These are phyloP conservation scores for Procambarus virginalis DNA, from an alignment of 1,140 invertebrate genomes.

Conservation along the genomic window DNA sequence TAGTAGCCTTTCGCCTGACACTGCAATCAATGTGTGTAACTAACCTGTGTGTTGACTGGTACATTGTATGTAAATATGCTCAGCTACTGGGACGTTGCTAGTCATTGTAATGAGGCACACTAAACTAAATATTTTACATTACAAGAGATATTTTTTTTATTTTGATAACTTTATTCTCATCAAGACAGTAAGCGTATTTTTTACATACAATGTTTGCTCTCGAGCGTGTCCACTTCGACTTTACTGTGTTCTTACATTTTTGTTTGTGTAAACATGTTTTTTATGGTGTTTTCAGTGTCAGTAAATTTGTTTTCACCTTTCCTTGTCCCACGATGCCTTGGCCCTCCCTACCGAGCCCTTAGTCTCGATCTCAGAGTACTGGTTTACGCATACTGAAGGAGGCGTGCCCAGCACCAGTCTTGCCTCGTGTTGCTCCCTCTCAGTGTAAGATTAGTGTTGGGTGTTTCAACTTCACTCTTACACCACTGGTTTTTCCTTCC, in stretches of 20 bases:
- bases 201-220: neutral
- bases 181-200: neutral
- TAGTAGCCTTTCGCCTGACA: conserved; percentile 4
- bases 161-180: neutral
- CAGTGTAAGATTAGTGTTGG: no score
- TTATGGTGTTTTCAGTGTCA: neutral
- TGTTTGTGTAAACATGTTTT: neutral
- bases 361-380: neutral
- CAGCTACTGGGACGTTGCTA: neutral
- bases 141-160: neutral
- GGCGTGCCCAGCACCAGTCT: no score
- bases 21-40: neutral
- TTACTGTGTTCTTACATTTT: neutral
- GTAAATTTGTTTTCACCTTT: neutral
- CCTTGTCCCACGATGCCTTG: neutral
- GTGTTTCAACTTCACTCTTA: no score
- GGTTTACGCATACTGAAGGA: no score
- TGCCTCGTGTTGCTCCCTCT: no score
- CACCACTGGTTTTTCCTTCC: no score
- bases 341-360: neutral
- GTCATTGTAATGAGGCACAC: neutral
- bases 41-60: neutral
- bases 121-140: neutral
- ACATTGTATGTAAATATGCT: conserved; percentile 4
- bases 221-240: neutral